Conservation (phyloP, 2,888 invertebrate species). For the Aplocera efformata region DNA sequence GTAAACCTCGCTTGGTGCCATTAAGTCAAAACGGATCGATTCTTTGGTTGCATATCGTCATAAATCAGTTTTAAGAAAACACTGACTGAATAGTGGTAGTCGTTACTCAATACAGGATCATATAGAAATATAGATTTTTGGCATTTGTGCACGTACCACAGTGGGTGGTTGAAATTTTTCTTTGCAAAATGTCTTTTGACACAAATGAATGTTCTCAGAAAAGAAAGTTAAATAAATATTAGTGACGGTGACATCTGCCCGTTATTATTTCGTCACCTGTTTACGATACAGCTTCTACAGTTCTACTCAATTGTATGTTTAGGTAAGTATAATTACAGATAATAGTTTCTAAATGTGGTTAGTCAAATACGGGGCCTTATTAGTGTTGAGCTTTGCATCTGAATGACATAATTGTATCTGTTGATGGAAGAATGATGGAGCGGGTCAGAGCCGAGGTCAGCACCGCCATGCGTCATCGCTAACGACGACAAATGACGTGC, state of each 20-base stretch:
- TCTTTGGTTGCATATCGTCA: slow-evolving; percentile 74
- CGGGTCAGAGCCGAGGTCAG: slow-evolving; percentile 68
- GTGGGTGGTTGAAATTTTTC: slow-evolving; percentile 67
- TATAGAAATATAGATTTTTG: slow-evolving; percentile 79
- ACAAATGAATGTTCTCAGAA: slow-evolving; percentile 56
- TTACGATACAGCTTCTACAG: slow-evolving; percentile 27
- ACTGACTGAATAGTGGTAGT: slow-evolving; percentile 59
- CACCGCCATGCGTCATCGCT: slow-evolving; percentile 74
- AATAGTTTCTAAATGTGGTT: slow-evolving; percentile 10
- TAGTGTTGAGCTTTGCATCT: slow-evolving; percentile 12
- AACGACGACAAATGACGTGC: slow-evolving; percentile 77
- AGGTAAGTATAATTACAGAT: slow-evolving; percentile 1
- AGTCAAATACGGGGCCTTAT: slow-evolving; percentile 8
- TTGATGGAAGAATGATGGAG: slow-evolving; percentile 71
- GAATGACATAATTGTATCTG: slow-evolving; percentile 31
- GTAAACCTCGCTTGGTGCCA: slow-evolving; percentile 53
- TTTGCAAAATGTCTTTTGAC: slow-evolving; percentile 55
- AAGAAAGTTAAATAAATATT: slow-evolving; percentile 58
- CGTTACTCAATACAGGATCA: slow-evolving; percentile 73
- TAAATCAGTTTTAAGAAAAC: slow-evolving; percentile 73
- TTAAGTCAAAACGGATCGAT: slow-evolving; percentile 68
- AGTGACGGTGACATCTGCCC: slow-evolving; percentile 47
- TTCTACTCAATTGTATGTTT: slow-evolving; percentile 5
- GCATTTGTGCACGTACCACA: slow-evolving; percentile 72
- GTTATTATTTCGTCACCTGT: slow-evolving; percentile 53